Base-by-base conservation (phyloP, 2,797 vertebrate species). In the Helarctos malayanus region DNA sequence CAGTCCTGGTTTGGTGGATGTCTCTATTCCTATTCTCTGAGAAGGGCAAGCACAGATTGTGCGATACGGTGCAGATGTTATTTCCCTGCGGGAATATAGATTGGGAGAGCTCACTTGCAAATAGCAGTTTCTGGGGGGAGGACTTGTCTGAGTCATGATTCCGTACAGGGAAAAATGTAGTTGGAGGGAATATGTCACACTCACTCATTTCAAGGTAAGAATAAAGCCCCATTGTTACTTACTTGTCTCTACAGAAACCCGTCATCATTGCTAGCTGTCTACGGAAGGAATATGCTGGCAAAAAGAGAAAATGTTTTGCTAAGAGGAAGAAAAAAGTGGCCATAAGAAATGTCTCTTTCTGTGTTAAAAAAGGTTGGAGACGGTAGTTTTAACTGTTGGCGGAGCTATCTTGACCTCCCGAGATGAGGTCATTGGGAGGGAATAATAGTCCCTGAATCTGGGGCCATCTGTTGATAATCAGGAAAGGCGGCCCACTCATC, bases 301-400 rank as follows among this genome's bases (percentile, higher is more conserved):
- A 97, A 68, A 98, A 96, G 93, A 99, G 99, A 95, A 98, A 97
- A 0, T 99, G 99, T 18, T 98, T 98, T 13, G 98, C 54, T 96
- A 99, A 98, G 98, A 98, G 63, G 54, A 99, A 98, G 94, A 98
- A 91, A 85, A 99, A 98, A 97, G 97, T 99, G 45, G 99, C 99
- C 81, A 98, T 98, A 0, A 99, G 99, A 97, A 99, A 99, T 92
- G 75, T 99, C 83, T 99, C 99, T 1, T 99, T 99, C 98, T 99
- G 99, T 25, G 99, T 99, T 11, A 99, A 98, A 71, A 99, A 99
- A 99, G 99, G 99, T 99, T 32, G 59, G 98, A 90, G 65, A 41
- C 6, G 15, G 9, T 11, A 27, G 38, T 54, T 90, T 75, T 49
- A 47, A 47, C 45, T 47, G 14, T 54, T 52, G 10, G 23, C 4